Evolutionary conservation across 2,797 vertebrate species (phyloP), one percentile per base, ranked within the genome.

Genomic region (Manis crassicaudata): DNA sequence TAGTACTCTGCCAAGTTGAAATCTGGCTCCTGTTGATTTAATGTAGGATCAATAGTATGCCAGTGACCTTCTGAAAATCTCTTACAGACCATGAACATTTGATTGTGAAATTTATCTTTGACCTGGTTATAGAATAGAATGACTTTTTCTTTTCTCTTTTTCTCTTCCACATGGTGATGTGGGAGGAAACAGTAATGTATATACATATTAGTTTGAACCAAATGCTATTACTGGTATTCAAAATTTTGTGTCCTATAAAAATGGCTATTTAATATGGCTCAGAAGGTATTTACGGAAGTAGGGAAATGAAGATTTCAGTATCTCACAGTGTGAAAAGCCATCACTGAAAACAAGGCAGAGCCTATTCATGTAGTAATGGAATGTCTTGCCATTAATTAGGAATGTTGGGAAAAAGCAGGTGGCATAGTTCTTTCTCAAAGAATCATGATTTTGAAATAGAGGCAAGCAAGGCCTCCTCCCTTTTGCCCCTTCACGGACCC

Each of bases 121-220:
- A 35, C 65, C 0, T 92, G n/a, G 21, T 58, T 50, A 27, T n/a
- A 3, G 5, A 5, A 40, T 4, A 11, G 46, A 25, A 20, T 16
- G 14, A 32, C 4, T 23, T 67, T 14, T 32, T 50, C 25, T 50
- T 17, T 56, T 8, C 18, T 13, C n/a, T 32, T 18, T 63, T 60
- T 54, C 7, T 7, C 54, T 60, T 46, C 54, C 12, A 0, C 11
- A 0, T 6, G 1, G 23, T 10, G 14, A 1, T 10, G 13, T 16
- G 18, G 9, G 8, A 11, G 54, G 27, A 40, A 70, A 14, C 29
- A 5, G 11, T 63, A 20, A 6, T 11, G 5, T 13, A 1, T 10
- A 1, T 6, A 8, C 50, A 1, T 0, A 0, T 25, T 7, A 3
- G 3, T 9, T n/a, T 40, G n/a, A 89, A 21, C 14, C 20, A 1